Evolutionary conservation across 1,140 invertebrate species (phyloP).

Genomic region (Bombus superbus): DNA sequence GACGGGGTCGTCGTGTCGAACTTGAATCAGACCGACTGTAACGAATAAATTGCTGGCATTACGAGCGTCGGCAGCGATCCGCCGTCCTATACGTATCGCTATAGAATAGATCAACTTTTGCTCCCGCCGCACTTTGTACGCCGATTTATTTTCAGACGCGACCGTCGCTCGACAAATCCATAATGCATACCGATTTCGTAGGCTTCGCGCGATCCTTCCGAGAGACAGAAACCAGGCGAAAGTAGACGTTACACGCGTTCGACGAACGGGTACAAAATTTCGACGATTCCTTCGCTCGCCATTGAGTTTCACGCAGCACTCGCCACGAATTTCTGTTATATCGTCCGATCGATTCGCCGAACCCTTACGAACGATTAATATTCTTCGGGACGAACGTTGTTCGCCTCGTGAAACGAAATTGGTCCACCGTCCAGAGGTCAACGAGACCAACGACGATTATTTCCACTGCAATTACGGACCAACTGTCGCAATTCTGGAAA

Average conservation of each 20-base stretch:
- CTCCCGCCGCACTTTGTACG: conserved; percentile 48
- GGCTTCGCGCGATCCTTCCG: conserved; percentile 15
- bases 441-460: conserved; percentile 35
- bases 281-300: background rate
- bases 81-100: conserved; percentile 36
- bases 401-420: background rate
- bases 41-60: conserved; percentile 72
- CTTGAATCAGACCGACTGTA: conserved; percentile 70
- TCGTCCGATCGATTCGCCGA: background rate
- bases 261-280: background rate
- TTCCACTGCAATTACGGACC: conserved; percentile 46
- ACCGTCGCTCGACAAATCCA: conserved; percentile 61
- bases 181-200: conserved; percentile 56
- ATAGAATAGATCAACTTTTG: conserved; percentile 62
- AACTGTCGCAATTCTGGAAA: conserved; percentile 44
- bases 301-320: background rate
- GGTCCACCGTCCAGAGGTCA: background rate
- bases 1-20: conserved; percentile 64
- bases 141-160: conserved; percentile 62
- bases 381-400: background rate
- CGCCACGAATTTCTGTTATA: background rate
- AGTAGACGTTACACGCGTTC: background rate
- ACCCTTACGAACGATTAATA: background rate
- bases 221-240: conserved; percentile 22
- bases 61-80: conserved; percentile 56